Evolutionary conservation across 1,140 invertebrate species (phyloP).

Genomic region (Procambarus clarkii): DNA sequence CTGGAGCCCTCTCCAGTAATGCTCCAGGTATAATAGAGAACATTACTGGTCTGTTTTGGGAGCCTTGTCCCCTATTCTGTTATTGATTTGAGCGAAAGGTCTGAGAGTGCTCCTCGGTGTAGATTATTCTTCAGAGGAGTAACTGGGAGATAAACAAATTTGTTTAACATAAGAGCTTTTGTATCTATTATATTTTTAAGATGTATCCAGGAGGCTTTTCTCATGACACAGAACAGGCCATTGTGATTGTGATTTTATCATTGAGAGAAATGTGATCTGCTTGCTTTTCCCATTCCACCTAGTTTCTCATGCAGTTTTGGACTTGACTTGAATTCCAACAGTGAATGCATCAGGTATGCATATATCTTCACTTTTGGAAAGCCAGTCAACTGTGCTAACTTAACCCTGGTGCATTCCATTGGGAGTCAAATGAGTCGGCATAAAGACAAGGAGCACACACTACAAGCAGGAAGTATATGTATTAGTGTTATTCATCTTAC

Average conservation of each 20-base stretch:
- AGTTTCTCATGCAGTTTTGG: not conserved
- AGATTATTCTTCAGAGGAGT: too few relatives aligned
- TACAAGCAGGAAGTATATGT: conserved; percentile 20
- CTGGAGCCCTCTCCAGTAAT: too few relatives aligned
- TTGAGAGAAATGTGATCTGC: not conserved
- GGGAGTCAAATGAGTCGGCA: conserved; percentile 1
- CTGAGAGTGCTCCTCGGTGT: too few relatives aligned
- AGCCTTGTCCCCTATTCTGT: too few relatives aligned
- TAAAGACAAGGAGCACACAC: not conserved
- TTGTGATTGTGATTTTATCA: not conserved
- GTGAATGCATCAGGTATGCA: not conserved
- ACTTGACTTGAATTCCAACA: not conserved
- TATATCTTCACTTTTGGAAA: not conserved
- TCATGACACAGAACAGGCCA: not conserved
- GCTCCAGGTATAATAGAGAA: too few relatives aligned
- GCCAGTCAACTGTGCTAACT: not conserved
- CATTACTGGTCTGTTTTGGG: too few relatives aligned
- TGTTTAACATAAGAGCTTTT: too few relatives aligned
- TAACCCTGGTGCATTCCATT: not conserved
- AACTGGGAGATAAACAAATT: too few relatives aligned
- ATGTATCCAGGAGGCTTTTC: not conserved
- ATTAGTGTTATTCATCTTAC: conserved; percentile 52
- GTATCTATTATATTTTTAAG: not conserved
- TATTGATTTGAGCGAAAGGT: too few relatives aligned
- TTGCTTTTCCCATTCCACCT: not conserved